A percentile compares a stretch with the other conserved stretches of the same genome.
Conservation (phyloP, 2,797 vertebrate genomes). For the Sebastes oblongus region DNA sequence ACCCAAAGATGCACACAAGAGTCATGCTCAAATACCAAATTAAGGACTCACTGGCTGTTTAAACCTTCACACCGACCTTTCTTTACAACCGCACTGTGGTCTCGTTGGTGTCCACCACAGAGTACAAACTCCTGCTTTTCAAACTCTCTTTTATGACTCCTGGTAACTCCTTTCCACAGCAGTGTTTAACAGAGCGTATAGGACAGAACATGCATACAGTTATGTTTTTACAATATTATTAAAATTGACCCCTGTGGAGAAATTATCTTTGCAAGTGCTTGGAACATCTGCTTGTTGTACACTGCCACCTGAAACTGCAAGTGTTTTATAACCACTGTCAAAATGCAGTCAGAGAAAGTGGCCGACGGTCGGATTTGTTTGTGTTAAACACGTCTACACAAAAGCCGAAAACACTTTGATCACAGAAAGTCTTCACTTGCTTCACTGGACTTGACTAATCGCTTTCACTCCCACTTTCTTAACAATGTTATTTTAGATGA, state of each 20-base stretch:
- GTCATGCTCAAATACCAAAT: slow-evolving; percentile 20
- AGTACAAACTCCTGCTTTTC: not conserved
- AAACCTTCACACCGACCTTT: not conserved
- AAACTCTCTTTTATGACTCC: slow-evolving; percentile 8
- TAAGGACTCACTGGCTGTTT: slow-evolving; percentile 15
- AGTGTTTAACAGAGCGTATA: not conserved
- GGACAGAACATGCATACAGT: not conserved
- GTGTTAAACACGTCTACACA: not conserved
- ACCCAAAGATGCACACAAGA: slow-evolving; percentile 31
- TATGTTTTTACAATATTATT: slow-evolving; percentile 3
- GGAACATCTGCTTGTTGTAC: slow-evolving; percentile 32
- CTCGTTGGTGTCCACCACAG: not conserved
- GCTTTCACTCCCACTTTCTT: slow-evolving; percentile 50
- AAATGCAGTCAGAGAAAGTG: slow-evolving; percentile 36
- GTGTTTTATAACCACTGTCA: slow-evolving; percentile 48
- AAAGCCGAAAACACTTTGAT: slow-evolving; percentile 14
- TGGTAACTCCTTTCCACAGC: slow-evolving; percentile 9
- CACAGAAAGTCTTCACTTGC: slow-evolving; percentile 29
- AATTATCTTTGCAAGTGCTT: slow-evolving; percentile 15
- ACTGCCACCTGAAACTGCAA: slow-evolving; percentile 70
- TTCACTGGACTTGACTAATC: slow-evolving; percentile 58
- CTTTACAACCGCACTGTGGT: not conserved
- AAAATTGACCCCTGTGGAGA: slow-evolving; percentile 19
- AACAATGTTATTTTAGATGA: slow-evolving; percentile 36
- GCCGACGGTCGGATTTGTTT: not conserved